Evolutionary conservation across 1,140 invertebrate species (phyloP), one percentile per base, ranked within the genome.

Genomic region (Bombus cullumanus): DNA sequence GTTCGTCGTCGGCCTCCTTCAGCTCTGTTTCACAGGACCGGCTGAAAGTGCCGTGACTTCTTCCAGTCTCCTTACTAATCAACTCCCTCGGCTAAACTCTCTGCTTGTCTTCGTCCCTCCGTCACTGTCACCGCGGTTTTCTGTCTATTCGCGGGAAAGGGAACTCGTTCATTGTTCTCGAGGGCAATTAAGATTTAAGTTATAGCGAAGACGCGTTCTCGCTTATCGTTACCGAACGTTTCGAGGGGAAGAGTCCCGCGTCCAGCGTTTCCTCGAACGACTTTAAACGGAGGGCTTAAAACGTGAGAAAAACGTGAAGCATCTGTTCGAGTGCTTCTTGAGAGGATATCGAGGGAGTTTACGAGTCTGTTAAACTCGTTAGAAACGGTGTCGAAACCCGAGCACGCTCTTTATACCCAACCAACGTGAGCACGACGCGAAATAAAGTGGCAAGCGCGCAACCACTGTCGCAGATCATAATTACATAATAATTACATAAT

Each of bases 11-110:
- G 34, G 18, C 25, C n/a, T 86, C 37, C 66, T 86, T 71, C 12
- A 34, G 18, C 69, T 81, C 57, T 34, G 74, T 31, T 53, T 43
- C 64, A 47, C 57, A 41, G 74, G 53, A 59, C 28, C 69, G 43
- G 75, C 66, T 68, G 37, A 66, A 64, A 78, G 37, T 57, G 71
- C 41, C 53, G 66, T 10, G 39, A 76, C 41, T 80, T 89, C 79
- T 73, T 89, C 74, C 8, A 41, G 28, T 53, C 57, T 31, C 76
- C 72, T 43, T 83, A 77, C 74, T 89, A 89, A 89, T 89, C 81
- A 88, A 77, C 75, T 74, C 43, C 57, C 64, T 64, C 57, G 25
- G 41, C 76, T 64, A 85, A 84, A 66, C 22, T 72, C 53, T 72
- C 18, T 5, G 15, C 25, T 22, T 53, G 2, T 47, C 25, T 34